A percentile compares a stretch with the other conserved stretches of the same genome.
Conservation (phyloP, 2,888 invertebrate species). For the Lasioglossum lativentre region DNA sequence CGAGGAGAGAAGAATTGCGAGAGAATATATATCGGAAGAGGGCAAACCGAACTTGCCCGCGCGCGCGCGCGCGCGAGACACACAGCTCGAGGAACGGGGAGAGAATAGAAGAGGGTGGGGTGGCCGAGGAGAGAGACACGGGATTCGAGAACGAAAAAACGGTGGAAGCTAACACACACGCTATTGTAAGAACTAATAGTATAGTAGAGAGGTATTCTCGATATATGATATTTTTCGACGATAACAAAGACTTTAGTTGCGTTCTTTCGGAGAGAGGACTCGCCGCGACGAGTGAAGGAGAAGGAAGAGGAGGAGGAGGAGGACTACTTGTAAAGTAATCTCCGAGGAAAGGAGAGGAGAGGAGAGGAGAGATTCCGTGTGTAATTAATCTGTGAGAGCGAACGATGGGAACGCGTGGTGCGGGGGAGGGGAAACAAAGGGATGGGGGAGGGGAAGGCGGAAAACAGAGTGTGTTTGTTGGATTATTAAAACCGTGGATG, state of each 20-base stretch:
- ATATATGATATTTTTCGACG: slow-evolving; percentile 82
- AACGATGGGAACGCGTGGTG: slow-evolving; percentile 10
- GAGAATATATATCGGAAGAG: not conserved
- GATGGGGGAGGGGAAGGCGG: not conserved
- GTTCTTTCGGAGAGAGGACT: slow-evolving; percentile 51
- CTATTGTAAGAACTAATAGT: slow-evolving; percentile 74
- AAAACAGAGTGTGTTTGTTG: slow-evolving; percentile 24
- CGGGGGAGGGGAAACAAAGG: not conserved
- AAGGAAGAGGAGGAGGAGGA: not conserved
- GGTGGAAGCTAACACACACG: slow-evolving; percentile 23
- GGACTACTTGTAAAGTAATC: slow-evolving; percentile 82
- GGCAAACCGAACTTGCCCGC: slow-evolving; percentile 6
- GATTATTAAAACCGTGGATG: slow-evolving; percentile 25
- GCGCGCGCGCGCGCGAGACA: slow-evolving; percentile 6
- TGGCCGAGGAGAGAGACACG: slow-evolving; percentile 29
- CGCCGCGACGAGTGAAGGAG: slow-evolving; percentile 36
- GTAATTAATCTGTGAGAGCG: slow-evolving; percentile 22
- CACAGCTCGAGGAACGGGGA: not conserved
- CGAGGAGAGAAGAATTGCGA: not conserved
- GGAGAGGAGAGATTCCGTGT: slow-evolving; percentile 50
- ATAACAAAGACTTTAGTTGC: slow-evolving; percentile 79
- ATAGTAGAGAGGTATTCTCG: slow-evolving; percentile 82
- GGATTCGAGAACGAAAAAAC: not conserved
- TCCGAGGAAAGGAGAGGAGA: slow-evolving; percentile 12
- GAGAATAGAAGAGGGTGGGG: not conserved